These are phyloP conservation scores for Nyctalus aviator DNA, from an alignment of 2,797 vertebrate species.

Conservation along the genomic window DNA sequence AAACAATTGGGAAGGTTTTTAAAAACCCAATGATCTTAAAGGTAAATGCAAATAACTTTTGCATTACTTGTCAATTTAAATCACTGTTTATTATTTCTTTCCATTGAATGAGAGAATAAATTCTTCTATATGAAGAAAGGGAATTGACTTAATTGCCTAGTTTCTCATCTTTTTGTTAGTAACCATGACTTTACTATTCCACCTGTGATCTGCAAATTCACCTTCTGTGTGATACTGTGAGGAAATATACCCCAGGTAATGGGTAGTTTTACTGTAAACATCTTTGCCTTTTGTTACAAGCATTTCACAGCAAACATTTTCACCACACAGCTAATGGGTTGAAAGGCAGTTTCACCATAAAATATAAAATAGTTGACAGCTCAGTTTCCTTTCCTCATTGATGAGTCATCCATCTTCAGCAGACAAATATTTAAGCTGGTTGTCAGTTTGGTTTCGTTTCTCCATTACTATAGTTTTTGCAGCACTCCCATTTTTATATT, in stretches of 20 bases:
- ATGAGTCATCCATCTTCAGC: neutral
- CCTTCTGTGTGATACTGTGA: neutral
- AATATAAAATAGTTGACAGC: neutral
- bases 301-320: neutral
- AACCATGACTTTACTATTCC: neutral
- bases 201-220: neutral
- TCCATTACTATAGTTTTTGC: neutral
- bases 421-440: neutral
- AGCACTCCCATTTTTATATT: neutral
- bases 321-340: neutral
- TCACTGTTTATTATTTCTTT: slow-evolving; percentile 13
- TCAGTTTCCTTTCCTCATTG: neutral
- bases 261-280: neutral
- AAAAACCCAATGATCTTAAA: neutral
- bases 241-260: neutral
- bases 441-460: neutral
- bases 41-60: slow-evolving; percentile 6
- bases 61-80: neutral
- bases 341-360: neutral
- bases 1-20: neutral
- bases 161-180: slow-evolving; percentile 25
- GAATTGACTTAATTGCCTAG: neutral
- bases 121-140: neutral
- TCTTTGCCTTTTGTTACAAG: neutral
- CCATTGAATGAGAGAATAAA: neutral